Evolutionary conservation across 2,888 invertebrate species (phyloP), one percentile per base, ranked within the genome.

Genomic region (Achlya flavicornis): DNA sequence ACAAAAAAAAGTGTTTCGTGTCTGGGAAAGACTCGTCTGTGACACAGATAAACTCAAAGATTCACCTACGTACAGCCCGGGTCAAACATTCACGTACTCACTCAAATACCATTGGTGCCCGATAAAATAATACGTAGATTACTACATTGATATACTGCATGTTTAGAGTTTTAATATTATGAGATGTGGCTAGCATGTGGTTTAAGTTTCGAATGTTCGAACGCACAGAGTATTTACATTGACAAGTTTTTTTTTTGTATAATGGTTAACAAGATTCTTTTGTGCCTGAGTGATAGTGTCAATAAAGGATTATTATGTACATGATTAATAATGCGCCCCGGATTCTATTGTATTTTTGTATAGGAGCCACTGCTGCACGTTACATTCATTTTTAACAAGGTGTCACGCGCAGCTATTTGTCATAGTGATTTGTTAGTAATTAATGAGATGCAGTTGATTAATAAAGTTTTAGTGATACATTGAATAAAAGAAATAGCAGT

Each of bases 201-300:
- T 75, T 71, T 78, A 78, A 72, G 78, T 78, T 75, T 75, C 77
- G 72, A 76, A 68, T 77, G 80, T 83, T 79, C 79, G 81, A 79
- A 77, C 80, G 80, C 71, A 75, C 77, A 81, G 73, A 77, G 75
- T 88, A 80, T 91, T 90, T 89, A 87, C 85, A 84, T 85, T 92
- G 88, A 90, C 91, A 91, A 84, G 83, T 91, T 92, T 91, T 53
- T 53, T 90, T 35, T 90, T 89, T 85, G n/a, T 86, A 81, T 69
- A 77, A 79, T 81, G 78, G 81, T 85, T 91, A 92, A 92, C 91
- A 88, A 91, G 87, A 81, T 78, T 79, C 81, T 82, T 90, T 91
- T 90, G 90, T 91, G 80, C 81, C 73, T 76, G 84, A 86, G 88
- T 87, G 89, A 89, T 90, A 89, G 77, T 87, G 91, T 91, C 89